Percentiles rank a stretch among this genome's conserved stretches.
These are phyloP conservation scores for Pipistrellus pipistrellus DNA, from an alignment of 2,797 vertebrate species.

Conservation along the genomic window DNA sequence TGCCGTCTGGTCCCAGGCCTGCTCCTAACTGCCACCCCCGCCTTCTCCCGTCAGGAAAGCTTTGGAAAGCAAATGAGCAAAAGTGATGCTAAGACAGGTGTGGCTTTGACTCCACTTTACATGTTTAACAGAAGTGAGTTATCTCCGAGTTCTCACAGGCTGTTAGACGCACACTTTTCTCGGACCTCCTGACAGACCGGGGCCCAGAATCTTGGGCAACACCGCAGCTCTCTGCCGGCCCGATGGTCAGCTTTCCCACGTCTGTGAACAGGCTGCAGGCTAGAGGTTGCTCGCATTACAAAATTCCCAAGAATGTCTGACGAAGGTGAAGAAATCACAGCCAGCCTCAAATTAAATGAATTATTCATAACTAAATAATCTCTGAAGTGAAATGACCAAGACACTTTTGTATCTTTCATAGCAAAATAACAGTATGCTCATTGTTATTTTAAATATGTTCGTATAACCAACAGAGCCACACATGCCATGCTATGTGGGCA, in stretches of 20 bases:
- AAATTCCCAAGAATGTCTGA: neutral
- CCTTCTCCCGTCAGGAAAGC: neutral
- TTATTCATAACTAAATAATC: neutral
- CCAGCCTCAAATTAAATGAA: neutral
- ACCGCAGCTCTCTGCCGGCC: rapidly evolving
- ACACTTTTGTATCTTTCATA: neutral
- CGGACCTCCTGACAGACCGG: neutral
- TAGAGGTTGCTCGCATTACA: neutral
- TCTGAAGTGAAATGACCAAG: conserved; percentile 44
- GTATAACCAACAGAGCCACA: neutral
- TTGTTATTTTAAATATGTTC: neutral
- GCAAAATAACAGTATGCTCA: neutral
- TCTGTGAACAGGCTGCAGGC: neutral
- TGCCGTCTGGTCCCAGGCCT: rapidly evolving
- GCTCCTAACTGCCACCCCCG: neutral
- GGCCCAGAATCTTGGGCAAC: neutral
- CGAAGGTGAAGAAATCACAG: neutral
- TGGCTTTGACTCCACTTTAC: neutral
- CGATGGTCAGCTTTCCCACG: neutral
- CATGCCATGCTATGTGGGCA: no score
- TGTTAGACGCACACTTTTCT: neutral
- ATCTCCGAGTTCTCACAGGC: neutral
- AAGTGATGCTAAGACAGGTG: neutral
- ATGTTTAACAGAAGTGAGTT: neutral
- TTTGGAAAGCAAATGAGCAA: neutral